Evolutionary conservation across 2,888 invertebrate genomes (phyloP), one percentile per base, ranked within the genome.

Genomic region (Iphiclides podalirius): DNA sequence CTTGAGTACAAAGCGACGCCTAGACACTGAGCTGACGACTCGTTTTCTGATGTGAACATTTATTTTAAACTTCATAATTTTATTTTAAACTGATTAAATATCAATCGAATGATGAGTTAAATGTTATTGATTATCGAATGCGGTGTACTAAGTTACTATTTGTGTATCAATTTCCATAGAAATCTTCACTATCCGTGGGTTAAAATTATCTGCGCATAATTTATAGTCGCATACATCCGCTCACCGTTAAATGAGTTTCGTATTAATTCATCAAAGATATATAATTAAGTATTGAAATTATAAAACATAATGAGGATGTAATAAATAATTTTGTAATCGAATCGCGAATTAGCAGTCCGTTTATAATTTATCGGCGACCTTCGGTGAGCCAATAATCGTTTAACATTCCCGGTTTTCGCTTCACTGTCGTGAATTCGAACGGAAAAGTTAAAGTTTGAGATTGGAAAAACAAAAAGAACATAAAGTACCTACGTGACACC

Each of bases 381-480:
- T 57, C 54, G 54, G 17, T 45, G 40, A 39, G 43, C 9, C 58
- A 66, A 70, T 76, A 73, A 74, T 76, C 72, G 74, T 74, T 74
- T 70, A 78, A 78, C 73, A 78, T 78, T 78, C 72, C 65, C 75
- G 75, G 74, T 8, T 28, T 75, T 70, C 62, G 68, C 68, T n/a
- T 20, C 20, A 6, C 4, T 20, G 20, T 20, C 20, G 20, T n/a
- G n/a, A n/a, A n/a, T n/a, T n/a, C n/a, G n/a, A n/a, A n/a, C n/a
- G n/a, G n/a, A n/a, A n/a, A n/a, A n/a, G n/a, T n/a, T n/a, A n/a
- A n/a, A n/a, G n/a, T n/a, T n/a, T n/a, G n/a, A n/a, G n/a, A n/a
- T n/a, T n/a, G n/a, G n/a, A n/a, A n/a, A n/a, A n/a, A n/a, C n/a
- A n/a, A n/a, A n/a, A n/a, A n/a, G n/a, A n/a, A n/a, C n/a, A n/a